These are phyloP conservation scores for Drosophila arizonae DNA, from an alignment of 1,140 invertebrate genomes.

Conservation along the genomic window DNA sequence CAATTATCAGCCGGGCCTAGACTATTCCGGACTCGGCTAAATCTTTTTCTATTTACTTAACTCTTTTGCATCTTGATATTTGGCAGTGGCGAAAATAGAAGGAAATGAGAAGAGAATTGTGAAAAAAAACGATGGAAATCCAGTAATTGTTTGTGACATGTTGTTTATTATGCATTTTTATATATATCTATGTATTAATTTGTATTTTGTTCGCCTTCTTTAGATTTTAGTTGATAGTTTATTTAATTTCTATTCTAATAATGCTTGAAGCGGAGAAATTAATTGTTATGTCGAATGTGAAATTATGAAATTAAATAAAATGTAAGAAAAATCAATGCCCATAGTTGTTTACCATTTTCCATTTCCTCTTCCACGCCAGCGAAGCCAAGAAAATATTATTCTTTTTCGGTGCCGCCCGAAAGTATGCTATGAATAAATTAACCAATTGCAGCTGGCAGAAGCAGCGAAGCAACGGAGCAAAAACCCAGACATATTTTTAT, in stretches of 20 bases:
- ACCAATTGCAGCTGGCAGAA: neutral
- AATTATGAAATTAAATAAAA: slow-evolving; percentile 79
- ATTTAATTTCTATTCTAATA: slow-evolving; percentile 78
- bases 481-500: neutral
- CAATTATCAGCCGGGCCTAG: slow-evolving; percentile 15
- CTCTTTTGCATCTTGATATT: slow-evolving; percentile 9
- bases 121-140: slow-evolving; percentile 24
- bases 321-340: slow-evolving; percentile 58
- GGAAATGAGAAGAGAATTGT: slow-evolving; percentile 30
- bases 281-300: slow-evolving; percentile 79
- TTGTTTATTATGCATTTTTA: slow-evolving; percentile 80
- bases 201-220: slow-evolving; percentile 69
- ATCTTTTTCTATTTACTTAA: slow-evolving; percentile 24
- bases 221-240: slow-evolving; percentile 72
- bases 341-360: neutral
- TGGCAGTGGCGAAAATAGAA: slow-evolving; percentile 20
- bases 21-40: slow-evolving; percentile 1
- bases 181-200: slow-evolving; percentile 67
- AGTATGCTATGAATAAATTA: slow-evolving; percentile 30
- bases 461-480: neutral
- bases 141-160: slow-evolving; percentile 72
- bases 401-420: slow-evolving; percentile 31
- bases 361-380: neutral
- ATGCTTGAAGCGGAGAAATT: slow-evolving; percentile 75
- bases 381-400: neutral